These are phyloP conservation scores for Hydrocynus forskahlii DNA, from an alignment of 2,797 vertebrate species.

Conservation along the genomic window DNA sequence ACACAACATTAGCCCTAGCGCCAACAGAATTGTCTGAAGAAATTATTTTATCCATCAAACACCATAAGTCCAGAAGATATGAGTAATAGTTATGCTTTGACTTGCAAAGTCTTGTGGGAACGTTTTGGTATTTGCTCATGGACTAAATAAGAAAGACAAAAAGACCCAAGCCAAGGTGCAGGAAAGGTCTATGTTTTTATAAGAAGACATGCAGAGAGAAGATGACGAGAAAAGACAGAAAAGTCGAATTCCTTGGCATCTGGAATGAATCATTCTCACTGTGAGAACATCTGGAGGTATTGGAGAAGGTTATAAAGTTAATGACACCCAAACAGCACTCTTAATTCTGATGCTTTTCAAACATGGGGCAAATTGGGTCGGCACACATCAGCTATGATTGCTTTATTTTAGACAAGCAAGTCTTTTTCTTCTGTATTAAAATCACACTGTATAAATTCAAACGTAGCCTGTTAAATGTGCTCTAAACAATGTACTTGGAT, in stretches of 20 bases:
- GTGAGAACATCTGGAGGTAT: constrained; percentile 52
- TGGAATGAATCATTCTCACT: constrained; percentile 52
- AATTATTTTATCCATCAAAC: constrained; percentile 28
- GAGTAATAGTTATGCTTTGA: background rate
- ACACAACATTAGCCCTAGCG: background rate
- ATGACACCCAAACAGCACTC: constrained; percentile 32
- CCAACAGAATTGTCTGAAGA: constrained; percentile 1
- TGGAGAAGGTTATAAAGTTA: constrained; percentile 30
- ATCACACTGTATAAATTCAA: constrained; percentile 32
- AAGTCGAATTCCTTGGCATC: constrained; percentile 39
- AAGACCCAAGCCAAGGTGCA: constrained; percentile 12
- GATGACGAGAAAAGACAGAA: constrained; percentile 6
- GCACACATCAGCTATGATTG: constrained; percentile 7
- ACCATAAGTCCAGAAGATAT: background rate
- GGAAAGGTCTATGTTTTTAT: constrained; percentile 7
- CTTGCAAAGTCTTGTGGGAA: background rate
- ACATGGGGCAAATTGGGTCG: constrained; percentile 21
- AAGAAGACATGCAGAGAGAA: constrained; percentile 35
- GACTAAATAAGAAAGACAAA: constrained; percentile 30
- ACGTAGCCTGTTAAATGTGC: background rate
- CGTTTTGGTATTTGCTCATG: background rate
- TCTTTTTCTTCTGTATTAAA: constrained; percentile 15
- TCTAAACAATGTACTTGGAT: constrained; percentile 7
- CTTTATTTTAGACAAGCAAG: constrained; percentile 22
- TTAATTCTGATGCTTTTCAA: constrained; percentile 34